Evolutionary conservation across 2,797 vertebrate genomes (phyloP).

Genomic region (Danio tinwini): DNA sequence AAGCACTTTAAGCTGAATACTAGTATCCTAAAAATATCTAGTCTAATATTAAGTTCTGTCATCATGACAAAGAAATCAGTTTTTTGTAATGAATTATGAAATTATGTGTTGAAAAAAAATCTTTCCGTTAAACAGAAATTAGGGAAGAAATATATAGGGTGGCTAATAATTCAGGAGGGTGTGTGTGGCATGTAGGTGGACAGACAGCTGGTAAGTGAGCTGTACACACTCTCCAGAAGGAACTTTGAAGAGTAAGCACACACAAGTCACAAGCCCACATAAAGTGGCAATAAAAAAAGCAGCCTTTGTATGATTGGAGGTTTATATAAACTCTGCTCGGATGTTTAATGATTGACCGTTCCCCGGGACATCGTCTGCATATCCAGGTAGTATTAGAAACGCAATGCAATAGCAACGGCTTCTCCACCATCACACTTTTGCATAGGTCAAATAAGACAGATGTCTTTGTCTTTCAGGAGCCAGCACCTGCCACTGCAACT

Average conservation of each 20-base stretch:
- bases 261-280: constrained; percentile 36
- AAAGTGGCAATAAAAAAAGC: constrained; percentile 52
- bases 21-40: too few species aligned
- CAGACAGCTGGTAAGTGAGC: constrained; percentile 16
- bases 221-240: neutral
- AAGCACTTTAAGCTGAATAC: too few species aligned
- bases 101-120: too few species aligned
- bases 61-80: too few species aligned
- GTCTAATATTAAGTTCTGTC: too few species aligned
- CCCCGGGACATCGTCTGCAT: constrained; percentile 59
- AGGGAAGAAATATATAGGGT: too few species aligned
- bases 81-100: too few species aligned
- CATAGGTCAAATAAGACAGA: constrained; percentile 30
- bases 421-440: constrained; percentile 28
- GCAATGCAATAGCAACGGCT: constrained; percentile 3
- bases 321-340: constrained; percentile 53
- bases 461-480: constrained; percentile 37
- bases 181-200: constrained; percentile 22
- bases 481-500: constrained; percentile 44
- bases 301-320: constrained; percentile 45
- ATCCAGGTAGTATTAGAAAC: constrained; percentile 63
- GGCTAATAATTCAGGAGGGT: neutral
- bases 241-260: constrained; percentile 35
- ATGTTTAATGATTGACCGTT: constrained; percentile 68
- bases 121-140: too few species aligned